A percentile compares a stretch with the other conserved stretches of the same genome.
These are phyloP conservation scores for Genyomyrus donnyi DNA, from an alignment of 2,113 vertebrate genomes.

Conservation along the genomic window DNA sequence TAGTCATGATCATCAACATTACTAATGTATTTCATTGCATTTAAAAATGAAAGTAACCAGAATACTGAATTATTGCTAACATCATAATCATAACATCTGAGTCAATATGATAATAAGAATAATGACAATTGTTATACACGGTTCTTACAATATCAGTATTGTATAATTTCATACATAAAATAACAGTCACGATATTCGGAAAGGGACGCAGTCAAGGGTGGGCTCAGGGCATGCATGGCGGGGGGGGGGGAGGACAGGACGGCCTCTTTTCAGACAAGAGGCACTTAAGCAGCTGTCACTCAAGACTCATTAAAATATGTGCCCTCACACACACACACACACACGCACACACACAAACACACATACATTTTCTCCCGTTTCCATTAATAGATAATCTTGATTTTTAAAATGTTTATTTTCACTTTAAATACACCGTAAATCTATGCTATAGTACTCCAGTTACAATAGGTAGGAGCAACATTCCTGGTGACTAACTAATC, in stretches of 20 bases:
- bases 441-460: slow-evolving; percentile 31
- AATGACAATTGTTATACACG: slow-evolving; percentile 18
- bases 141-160: slow-evolving; percentile 37
- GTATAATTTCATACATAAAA: slow-evolving; percentile 40
- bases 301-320: slow-evolving; percentile 13
- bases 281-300: slow-evolving; percentile 38
- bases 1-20: slow-evolving; percentile 17
- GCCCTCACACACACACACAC: slow-evolving; percentile 6
- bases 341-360: slow-evolving; percentile 1
- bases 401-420: slow-evolving; percentile 6
- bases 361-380: slow-evolving; percentile 23
- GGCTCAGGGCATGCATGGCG: slow-evolving; percentile 52
- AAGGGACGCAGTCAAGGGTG: slow-evolving; percentile 29
- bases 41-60: slow-evolving; percentile 54
- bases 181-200: slow-evolving; percentile 56
- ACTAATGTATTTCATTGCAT: slow-evolving; percentile 43
- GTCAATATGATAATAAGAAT: slow-evolving; percentile 41
- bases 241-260: slow-evolving; percentile 17
- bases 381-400: slow-evolving; percentile 16
- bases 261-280: slow-evolving; percentile 38
- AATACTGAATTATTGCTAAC: slow-evolving; percentile 63
- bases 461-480: slow-evolving; percentile 33
- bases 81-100: slow-evolving; percentile 43
- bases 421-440: slow-evolving; percentile 42
- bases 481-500: slow-evolving; percentile 39